These are phyloP conservation scores for Drosophila aldrichi DNA, from an alignment of 2,888 invertebrate genomes.

Conservation along the genomic window DNA sequence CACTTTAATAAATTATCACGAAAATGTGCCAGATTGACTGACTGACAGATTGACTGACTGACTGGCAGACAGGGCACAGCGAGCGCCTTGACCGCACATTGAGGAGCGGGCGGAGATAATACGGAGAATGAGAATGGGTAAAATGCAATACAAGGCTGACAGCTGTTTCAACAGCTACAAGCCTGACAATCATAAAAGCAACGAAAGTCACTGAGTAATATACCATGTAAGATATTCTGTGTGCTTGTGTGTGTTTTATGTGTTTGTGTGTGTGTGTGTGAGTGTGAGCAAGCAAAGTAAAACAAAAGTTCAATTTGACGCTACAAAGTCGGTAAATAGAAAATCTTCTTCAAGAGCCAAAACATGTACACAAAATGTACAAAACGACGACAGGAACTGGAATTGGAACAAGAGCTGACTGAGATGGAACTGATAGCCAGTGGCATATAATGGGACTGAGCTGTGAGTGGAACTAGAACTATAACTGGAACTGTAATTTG, in stretches of 20 bases:
- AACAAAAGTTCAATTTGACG: conserved; percentile 79
- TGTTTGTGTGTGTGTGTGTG: conserved; percentile 12
- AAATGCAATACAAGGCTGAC: conserved; percentile 65
- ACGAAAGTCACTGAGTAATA: conserved; percentile 61
- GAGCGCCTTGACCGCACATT: conserved; percentile 43
- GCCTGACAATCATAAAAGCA: conserved; percentile 45
- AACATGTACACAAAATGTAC: conserved; percentile 63
- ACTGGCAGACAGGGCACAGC: conserved; percentile 14
- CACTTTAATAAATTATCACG: conserved; percentile 41
- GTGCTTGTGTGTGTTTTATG: conserved; percentile 10
- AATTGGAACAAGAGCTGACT: not conserved
- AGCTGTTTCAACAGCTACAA: conserved; percentile 68
- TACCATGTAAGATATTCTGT: conserved; percentile 9
- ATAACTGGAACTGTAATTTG: too few relatives aligned
- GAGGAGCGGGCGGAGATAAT: conserved; percentile 14
- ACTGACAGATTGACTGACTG: conserved; percentile 17
- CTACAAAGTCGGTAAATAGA: conserved; percentile 74
- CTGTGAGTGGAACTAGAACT: not conserved
- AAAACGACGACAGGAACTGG: conserved; percentile 17
- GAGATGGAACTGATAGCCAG: not conserved
- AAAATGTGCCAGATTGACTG: conserved; percentile 32
- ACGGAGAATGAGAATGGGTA: conserved; percentile 16
- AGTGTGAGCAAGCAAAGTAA: conserved; percentile 28
- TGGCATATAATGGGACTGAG: not conserved
- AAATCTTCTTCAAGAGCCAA: conserved; percentile 63